A percentile compares a stretch with the other conserved stretches of the same genome.
phyloP scores from a whole-genome alignment of 2,113 vertebrate species.

The Pitta sordida region DNA sequence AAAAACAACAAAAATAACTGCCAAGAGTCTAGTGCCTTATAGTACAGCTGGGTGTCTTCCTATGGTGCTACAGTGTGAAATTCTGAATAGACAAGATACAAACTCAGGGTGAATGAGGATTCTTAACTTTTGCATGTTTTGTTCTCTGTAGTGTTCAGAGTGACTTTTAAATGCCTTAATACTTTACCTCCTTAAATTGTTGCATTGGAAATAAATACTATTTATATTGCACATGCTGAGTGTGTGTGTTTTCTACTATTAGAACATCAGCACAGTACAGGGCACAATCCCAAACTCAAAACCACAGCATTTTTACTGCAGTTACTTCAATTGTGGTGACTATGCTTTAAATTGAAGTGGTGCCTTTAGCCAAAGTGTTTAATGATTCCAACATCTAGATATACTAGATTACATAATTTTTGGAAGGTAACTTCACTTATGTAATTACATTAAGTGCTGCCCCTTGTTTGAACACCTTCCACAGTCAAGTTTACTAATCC shows the following conservation, averaged over 20 bases:
- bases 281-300: neutral
- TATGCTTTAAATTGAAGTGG: rapidly evolving
- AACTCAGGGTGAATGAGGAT: neutral
- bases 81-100: neutral
- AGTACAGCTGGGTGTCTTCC: neutral
- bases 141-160: neutral
- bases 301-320: neutral
- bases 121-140: slow-evolving; percentile 40
- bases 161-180: slow-evolving; percentile 68
- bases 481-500: neutral
- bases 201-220: slow-evolving; percentile 49
- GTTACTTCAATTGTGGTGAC: neutral
- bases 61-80: slow-evolving; percentile 1
- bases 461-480: neutral
- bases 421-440: neutral
- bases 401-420: neutral
- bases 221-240: neutral
- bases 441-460: neutral
- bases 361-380: neutral
- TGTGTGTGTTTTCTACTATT: neutral
- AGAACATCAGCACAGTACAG: neutral
- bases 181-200: slow-evolving; percentile 7
- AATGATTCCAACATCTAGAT: neutral
- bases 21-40: neutral
- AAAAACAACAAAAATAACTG: neutral